These are phyloP conservation scores for Sitodiplosis mosellana DNA, from an alignment of 1,140 invertebrate species.

Conservation along the genomic window DNA sequence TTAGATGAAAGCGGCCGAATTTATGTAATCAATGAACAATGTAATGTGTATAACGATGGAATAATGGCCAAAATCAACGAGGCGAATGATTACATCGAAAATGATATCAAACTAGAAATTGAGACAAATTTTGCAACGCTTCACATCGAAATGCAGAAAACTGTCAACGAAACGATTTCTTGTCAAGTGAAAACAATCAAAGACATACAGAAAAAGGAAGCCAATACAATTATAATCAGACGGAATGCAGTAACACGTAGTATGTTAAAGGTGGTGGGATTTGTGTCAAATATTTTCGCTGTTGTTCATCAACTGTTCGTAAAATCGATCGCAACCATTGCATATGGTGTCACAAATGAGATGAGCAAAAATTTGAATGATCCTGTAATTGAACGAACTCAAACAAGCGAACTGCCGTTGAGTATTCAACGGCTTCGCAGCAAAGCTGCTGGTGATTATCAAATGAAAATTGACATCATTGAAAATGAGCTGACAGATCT, in stretches of 20 bases:
- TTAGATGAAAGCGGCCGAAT: background rate
- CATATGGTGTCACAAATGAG: background rate
- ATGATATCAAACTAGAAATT: background rate
- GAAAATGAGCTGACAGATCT: background rate
- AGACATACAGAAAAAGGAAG: background rate
- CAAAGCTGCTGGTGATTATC: background rate
- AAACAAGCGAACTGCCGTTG: no score
- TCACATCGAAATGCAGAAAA: background rate
- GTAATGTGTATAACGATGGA: background rate
- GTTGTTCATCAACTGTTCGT: no score
- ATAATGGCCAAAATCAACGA: background rate
- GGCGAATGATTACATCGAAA: background rate
- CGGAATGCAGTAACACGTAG: background rate
- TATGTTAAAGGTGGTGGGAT: no score
- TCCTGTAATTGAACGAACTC: background rate
- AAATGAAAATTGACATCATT: background rate
- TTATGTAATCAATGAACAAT: background rate
- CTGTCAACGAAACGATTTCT: background rate
- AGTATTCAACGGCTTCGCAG: no score
- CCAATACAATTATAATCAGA: background rate
- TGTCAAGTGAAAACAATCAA: background rate
- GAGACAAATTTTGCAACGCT: background rate
- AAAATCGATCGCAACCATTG: background rate
- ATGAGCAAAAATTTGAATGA: background rate
- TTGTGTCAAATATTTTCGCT: no score